Conservation (phyloP, 2,797 vertebrate species). For the Scyliorhinus canicula region DNA sequence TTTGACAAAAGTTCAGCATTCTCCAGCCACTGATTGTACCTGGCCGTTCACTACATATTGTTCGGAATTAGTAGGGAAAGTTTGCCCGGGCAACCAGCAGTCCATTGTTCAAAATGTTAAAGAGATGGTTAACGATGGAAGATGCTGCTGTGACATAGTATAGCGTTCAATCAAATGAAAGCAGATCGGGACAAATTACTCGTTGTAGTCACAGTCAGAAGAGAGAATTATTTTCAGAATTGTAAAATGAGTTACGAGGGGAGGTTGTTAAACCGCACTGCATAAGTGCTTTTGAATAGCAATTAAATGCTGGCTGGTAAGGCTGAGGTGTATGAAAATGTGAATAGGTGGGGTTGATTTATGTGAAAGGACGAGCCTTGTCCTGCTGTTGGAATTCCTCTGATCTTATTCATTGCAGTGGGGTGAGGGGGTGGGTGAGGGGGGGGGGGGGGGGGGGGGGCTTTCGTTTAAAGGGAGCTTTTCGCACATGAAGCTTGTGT, state of each 20-base stretch:
- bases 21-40: neutral
- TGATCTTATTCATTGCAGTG: neutral
- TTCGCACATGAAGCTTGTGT: neutral
- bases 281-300: neutral
- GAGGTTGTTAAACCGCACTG: neutral
- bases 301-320: neutral
- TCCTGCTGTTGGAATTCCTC: slow-evolving; percentile 2
- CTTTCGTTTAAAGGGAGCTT: neutral
- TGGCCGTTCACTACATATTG: neutral
- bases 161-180: neutral
- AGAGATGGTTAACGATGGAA: neutral
- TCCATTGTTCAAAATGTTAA: neutral
- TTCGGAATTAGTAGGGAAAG: neutral
- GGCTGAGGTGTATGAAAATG: neutral
- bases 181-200: neutral
- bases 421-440: too few species aligned
- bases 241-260: neutral
- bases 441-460: too few species aligned
- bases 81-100: neutral
- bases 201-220: neutral
- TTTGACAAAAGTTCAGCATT: neutral
- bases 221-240: neutral
- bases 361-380: neutral
- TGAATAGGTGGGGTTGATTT: neutral
- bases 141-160: neutral